Evolutionary conservation across 2,113 vertebrate genomes (phyloP).

Genomic region (Pseudolaguvia tuberculata): DNA sequence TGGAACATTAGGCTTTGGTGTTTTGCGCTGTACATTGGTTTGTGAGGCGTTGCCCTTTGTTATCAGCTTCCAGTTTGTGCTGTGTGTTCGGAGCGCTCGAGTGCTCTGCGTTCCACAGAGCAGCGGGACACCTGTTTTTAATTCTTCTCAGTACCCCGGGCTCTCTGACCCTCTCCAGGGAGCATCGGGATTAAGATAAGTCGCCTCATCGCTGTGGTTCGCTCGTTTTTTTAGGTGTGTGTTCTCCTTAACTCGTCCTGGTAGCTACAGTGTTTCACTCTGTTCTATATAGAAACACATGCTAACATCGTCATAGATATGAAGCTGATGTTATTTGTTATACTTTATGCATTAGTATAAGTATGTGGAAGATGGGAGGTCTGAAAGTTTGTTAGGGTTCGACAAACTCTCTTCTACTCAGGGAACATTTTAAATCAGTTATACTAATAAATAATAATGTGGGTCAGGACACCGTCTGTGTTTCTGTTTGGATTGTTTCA

Average conservation of each 20-base stretch:
- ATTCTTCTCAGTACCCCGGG: conserved; percentile 31
- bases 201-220: conserved; percentile 29
- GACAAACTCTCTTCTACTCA: no score
- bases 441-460: no score
- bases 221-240: conserved; percentile 14
- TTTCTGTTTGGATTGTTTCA: no score
- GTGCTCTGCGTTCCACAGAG: conserved; percentile 2
- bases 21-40: conserved; percentile 45
- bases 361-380: no score
- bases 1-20: conserved; percentile 49
- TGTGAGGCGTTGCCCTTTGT: conserved; percentile 40
- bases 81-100: neutral
- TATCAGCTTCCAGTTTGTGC: conserved; percentile 33
- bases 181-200: conserved; percentile 46
- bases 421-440: no score
- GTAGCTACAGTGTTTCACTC: conserved; percentile 26
- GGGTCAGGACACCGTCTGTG: no score
- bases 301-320: conserved; percentile 10
- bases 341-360: neutral
- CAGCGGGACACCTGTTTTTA: conserved; percentile 45
- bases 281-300: neutral
- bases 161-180: conserved; percentile 34
- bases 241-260: conserved; percentile 42
- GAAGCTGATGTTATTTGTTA: conserved; percentile 26
- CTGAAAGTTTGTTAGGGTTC: no score